These are phyloP conservation scores for fruit fly (Drosophila melanogaster) DNA, from an alignment of 1,140 invertebrate genomes.

Conservation along the genomic window Release_6_plus_ISO1_MT NT_037436.4:2766001-2766500, in stretches of 20 bases:
- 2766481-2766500: constrained; percentile 13
- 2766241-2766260: constrained; percentile 81
- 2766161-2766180: constrained; percentile 56
- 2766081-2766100: constrained; percentile 19
- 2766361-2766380: constrained; percentile 45
- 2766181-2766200: constrained; percentile 12
- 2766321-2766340: constrained; percentile 34
- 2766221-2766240: constrained; percentile 72
- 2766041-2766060: constrained; percentile 25
- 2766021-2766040: constrained; percentile 24
- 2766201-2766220: constrained; percentile 51
- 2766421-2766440: constrained; percentile 41
- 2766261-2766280: constrained; percentile 53
- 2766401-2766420: constrained; percentile 34
- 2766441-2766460: constrained; percentile 6
- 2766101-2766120: constrained; percentile 24
- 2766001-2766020: constrained; percentile 48
- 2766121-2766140: constrained; percentile 20
- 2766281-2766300: constrained; percentile 33
- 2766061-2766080: constrained; percentile 21
- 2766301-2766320: constrained; percentile 71
- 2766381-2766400: constrained; percentile 30
- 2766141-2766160: constrained; percentile 61
- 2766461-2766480: constrained; percentile 42
- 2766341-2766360: constrained; percentile 73